phyloP scores from a whole-genome alignment of 2,797 vertebrate genomes.

The Chromobotia macracanthus region DNA sequence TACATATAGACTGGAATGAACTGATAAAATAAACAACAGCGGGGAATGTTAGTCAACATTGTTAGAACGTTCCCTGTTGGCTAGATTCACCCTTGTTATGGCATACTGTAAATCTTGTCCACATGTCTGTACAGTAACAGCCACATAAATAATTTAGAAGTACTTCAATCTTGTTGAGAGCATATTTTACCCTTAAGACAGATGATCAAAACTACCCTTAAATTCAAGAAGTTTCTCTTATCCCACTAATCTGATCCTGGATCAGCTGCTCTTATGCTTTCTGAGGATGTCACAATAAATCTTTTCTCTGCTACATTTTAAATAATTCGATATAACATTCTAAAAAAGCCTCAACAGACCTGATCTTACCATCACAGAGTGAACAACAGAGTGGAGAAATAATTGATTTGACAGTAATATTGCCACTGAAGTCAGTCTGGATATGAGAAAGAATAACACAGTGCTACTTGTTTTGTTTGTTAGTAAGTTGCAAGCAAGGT shows the following conservation, averaged over 20 bases:
- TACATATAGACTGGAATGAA: no score
- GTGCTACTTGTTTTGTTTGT: not conserved
- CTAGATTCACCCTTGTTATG: no score
- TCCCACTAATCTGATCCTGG: slow-evolving; percentile 24
- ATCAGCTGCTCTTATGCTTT: not conserved
- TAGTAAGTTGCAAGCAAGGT: not conserved
- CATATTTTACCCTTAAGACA: not conserved
- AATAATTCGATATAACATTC: slow-evolving; percentile 21
- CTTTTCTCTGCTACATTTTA: slow-evolving; percentile 18
- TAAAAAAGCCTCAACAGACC: slow-evolving; percentile 1
- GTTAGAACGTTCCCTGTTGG: no score
- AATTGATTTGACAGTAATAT: slow-evolving; percentile 23
- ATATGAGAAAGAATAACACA: not conserved
- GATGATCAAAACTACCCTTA: slow-evolving; percentile 18
- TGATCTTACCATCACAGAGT: not conserved
- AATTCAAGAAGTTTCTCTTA: slow-evolving; percentile 8
- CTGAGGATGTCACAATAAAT: slow-evolving; percentile 16
- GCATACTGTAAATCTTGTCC: no score
- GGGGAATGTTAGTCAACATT: no score
- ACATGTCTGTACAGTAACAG: no score
- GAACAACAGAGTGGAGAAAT: slow-evolving; percentile 5
- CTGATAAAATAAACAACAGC: no score
- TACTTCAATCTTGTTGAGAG: no score
- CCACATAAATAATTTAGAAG: no score
- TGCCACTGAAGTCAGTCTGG: not conserved